A percentile compares a stretch with the other conserved stretches of the same genome.
phyloP scores from a whole-genome alignment of 2,113 vertebrate genomes.

The Peucedramus taeniatus region DNA sequence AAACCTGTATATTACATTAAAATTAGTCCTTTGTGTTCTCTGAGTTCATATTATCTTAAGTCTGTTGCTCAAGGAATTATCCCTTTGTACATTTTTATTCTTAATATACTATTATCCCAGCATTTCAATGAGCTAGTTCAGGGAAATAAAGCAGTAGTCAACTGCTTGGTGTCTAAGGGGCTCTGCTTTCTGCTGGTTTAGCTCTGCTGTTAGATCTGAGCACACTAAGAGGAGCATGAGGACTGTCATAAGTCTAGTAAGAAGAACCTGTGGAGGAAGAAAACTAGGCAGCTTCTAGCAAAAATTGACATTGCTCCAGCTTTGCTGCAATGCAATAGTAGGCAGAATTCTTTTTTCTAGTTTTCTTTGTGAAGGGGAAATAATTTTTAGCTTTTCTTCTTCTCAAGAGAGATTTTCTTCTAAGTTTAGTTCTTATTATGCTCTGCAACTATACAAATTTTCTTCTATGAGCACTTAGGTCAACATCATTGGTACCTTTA shows the following conservation, averaged over 20 bases:
- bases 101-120: not conserved
- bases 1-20: not conserved
- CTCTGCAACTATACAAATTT: not conserved
- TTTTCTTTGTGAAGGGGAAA: not conserved
- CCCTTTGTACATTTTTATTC: not conserved
- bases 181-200: not conserved
- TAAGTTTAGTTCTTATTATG: not conserved
- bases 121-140: not conserved
- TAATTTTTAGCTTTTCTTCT: not conserved
- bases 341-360: not conserved
- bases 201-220: not conserved
- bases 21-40: not conserved
- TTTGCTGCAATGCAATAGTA: not conserved
- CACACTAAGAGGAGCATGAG: not conserved
- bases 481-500: not conserved
- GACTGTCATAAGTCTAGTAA: not conserved
- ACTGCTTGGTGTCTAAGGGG: not conserved
- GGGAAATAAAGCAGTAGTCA: not conserved
- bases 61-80: not conserved
- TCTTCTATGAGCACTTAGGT: not conserved
- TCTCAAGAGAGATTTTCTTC: not conserved
- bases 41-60: not conserved
- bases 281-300: not conserved
- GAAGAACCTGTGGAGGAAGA: not conserved
- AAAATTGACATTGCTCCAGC: not conserved